A percentile compares a stretch with the other conserved stretches of the same genome.
phyloP scores from a whole-genome alignment of 2,797 vertebrate genomes.

The Tachyglossus aculeatus region DNA sequence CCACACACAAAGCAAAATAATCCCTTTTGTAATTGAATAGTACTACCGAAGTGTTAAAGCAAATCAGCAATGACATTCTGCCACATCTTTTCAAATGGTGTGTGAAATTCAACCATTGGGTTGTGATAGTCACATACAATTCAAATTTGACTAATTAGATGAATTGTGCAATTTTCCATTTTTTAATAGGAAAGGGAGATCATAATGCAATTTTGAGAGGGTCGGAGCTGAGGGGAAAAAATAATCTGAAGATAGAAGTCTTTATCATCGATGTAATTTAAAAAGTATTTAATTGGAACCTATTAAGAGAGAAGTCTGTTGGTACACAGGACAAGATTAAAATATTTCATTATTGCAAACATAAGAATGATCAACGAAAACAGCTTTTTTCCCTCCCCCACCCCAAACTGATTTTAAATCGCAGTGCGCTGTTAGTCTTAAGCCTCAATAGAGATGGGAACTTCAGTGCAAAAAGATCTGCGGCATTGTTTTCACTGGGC shows the following conservation, averaged over 20 bases:
- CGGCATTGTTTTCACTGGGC: neutral
- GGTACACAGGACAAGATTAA: constrained; percentile 55
- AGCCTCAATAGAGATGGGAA: neutral
- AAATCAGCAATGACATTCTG: constrained; percentile 16
- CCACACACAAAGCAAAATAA: constrained; percentile 44
- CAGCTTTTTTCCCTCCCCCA: neutral
- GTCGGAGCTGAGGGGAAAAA: neutral
- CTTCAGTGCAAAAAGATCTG: neutral
- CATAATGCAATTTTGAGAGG: constrained; percentile 44
- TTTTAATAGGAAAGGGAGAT: constrained; percentile 47
- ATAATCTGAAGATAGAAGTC: constrained; percentile 25
- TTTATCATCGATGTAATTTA: constrained; percentile 50
- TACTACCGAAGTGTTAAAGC: constrained; percentile 43
- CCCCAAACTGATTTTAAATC: no score
- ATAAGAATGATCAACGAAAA: neutral
- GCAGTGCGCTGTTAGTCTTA: no score
- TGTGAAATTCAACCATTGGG: constrained; percentile 70
- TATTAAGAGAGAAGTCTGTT: constrained; percentile 54
- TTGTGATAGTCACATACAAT: constrained; percentile 45
- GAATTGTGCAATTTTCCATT: constrained; percentile 54
- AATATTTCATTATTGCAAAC: constrained; percentile 56
- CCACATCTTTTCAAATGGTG: constrained; percentile 64
- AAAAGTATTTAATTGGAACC: constrained; percentile 60
- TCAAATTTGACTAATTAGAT: constrained; percentile 64
- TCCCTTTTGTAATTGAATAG: constrained; percentile 61